These are phyloP conservation scores for Emys orbicularis DNA, from an alignment of 2,797 vertebrate genomes.

Conservation along the genomic window DNA sequence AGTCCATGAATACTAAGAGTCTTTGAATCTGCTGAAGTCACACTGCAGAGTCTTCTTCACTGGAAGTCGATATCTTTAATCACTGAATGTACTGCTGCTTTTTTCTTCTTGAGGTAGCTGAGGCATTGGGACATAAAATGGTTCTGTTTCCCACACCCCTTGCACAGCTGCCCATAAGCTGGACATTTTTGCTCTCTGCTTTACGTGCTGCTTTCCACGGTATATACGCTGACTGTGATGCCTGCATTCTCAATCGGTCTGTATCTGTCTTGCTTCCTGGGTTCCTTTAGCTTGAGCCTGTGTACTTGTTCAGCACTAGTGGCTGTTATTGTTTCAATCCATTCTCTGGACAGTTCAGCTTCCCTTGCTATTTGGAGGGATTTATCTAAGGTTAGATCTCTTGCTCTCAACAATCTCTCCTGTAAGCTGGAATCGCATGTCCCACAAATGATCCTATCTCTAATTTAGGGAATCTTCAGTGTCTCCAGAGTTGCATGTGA, in stretches of 20 bases:
- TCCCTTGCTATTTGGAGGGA: not conserved
- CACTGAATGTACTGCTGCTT: fast-evolving
- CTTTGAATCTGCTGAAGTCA: not conserved
- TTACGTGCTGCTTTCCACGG: fast-evolving
- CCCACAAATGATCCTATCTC: not conserved
- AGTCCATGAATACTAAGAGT: constrained; percentile 6
- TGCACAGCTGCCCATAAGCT: not conserved
- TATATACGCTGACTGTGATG: not conserved
- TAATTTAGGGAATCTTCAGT: not conserved
- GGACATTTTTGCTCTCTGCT: not conserved
- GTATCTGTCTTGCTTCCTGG: not conserved
- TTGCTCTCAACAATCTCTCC: not conserved
- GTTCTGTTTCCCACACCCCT: not conserved
- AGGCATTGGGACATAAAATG: not conserved
- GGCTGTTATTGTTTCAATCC: not conserved
- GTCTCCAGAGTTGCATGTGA: not conserved
- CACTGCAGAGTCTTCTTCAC: constrained; percentile 13
- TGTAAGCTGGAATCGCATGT: not conserved
- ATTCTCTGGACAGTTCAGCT: not conserved
- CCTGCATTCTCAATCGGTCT: not conserved
- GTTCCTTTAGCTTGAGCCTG: not conserved
- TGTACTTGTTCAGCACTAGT: not conserved
- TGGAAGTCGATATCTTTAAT: not conserved
- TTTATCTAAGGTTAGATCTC: not conserved
- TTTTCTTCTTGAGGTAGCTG: fast-evolving